phyloP scores from a whole-genome alignment of 2,113 vertebrate genomes.

The Aix galericulata region DNA sequence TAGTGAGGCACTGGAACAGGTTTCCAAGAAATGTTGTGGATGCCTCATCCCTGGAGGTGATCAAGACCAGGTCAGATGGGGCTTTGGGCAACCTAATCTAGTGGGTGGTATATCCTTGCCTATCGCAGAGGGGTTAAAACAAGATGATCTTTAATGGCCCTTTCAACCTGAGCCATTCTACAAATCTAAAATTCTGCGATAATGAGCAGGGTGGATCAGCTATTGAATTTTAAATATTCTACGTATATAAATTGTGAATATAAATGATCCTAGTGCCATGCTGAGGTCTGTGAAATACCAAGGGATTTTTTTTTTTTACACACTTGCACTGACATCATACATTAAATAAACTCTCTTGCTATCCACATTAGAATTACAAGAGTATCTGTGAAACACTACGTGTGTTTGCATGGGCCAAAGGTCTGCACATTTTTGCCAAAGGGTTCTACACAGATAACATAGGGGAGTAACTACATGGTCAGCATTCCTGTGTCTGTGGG shows the following conservation, averaged over 20 bases:
- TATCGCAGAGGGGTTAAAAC: too few species aligned
- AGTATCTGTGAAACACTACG: neutral
- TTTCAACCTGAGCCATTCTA: too few species aligned
- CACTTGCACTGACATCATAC: neutral
- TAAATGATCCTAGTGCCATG: neutral
- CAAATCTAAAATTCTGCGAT: too few species aligned
- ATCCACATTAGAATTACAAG: fast-evolving
- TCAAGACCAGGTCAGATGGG: too few species aligned
- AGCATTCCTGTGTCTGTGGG: neutral
- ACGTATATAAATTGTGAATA: neutral
- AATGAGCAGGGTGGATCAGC: neutral
- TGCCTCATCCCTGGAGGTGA: too few species aligned
- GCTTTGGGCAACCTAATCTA: too few species aligned
- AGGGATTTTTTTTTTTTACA: neutral
- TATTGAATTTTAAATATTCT: neutral
- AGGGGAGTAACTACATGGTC: neutral
- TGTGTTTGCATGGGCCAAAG: fast-evolving
- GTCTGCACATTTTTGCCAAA: neutral
- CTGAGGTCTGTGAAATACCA: neutral
- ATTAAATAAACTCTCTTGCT: neutral
- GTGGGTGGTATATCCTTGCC: too few species aligned
- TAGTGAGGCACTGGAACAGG: too few species aligned
- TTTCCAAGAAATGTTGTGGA: too few species aligned
- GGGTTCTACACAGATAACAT: neutral
- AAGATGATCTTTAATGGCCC: too few species aligned